These are phyloP conservation scores for Cancer borealis DNA, from an alignment of 2,888 invertebrate genomes.

Conservation along the genomic window DNA sequence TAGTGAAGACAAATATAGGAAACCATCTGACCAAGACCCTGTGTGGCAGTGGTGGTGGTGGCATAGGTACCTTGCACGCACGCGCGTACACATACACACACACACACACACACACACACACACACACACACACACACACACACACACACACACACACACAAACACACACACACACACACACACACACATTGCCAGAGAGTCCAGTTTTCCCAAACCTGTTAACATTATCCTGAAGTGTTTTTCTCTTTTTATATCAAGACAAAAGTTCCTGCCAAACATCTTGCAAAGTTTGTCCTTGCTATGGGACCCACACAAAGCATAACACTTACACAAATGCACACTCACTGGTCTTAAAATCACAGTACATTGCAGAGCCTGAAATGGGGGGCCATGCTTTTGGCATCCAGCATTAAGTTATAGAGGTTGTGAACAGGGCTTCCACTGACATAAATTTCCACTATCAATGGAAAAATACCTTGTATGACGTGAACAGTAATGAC, in stretches of 20 bases:
- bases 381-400: constrained; percentile 73
- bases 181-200: not conserved
- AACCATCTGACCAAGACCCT: constrained; percentile 61
- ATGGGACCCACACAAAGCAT: constrained; percentile 68
- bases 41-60: constrained; percentile 44
- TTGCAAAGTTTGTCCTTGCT: constrained; percentile 53
- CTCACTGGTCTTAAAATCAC: constrained; percentile 73
- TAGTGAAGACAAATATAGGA: constrained; percentile 67
- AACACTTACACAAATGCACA: constrained; percentile 73
- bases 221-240: constrained; percentile 23
- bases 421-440: constrained; percentile 67
- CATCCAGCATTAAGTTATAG: constrained; percentile 71
- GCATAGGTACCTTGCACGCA: constrained; percentile 3
- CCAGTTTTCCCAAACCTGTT: constrained; percentile 31
- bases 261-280: constrained; percentile 38
- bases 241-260: constrained; percentile 4
- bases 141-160: constrained; percentile 21
- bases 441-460: constrained; percentile 66
- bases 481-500: constrained; percentile 70
- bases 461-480: constrained; percentile 66
- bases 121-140: not conserved
- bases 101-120: not conserved
- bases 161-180: not conserved
- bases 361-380: constrained; percentile 75
- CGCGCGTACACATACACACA: not conserved